phyloP scores from a whole-genome alignment of 2,888 invertebrate genomes.

The Sesamia inferens region DNA sequence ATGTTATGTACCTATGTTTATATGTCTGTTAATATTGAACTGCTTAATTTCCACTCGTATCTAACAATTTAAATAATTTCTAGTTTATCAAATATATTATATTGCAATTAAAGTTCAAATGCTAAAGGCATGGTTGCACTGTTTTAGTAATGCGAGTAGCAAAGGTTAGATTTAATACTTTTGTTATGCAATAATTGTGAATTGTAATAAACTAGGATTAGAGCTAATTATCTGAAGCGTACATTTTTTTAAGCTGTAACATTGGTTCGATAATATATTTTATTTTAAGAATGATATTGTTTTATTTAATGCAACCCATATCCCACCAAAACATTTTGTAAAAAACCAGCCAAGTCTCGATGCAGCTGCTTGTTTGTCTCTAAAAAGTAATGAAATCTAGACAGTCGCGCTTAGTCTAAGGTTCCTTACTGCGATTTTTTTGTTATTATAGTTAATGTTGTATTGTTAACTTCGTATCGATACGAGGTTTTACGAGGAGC shows the following conservation, averaged over 20 bases:
- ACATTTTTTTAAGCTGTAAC: conserved; percentile 79
- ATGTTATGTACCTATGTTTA: background rate
- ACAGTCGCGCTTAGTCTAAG: no score
- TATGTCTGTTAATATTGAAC: conserved; percentile 6
- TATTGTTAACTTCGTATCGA: no score
- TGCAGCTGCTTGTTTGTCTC: no score
- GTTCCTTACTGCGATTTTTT: no score
- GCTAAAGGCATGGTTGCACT: conserved; percentile 41
- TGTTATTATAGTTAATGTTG: no score
- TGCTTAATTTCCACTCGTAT: conserved; percentile 2
- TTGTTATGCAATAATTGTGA: conserved; percentile 55
- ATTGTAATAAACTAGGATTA: conserved; percentile 56
- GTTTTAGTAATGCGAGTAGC: conserved; percentile 35
- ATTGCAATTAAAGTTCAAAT: conserved; percentile 45
- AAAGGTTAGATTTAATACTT: conserved; percentile 41
- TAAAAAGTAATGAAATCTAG: no score
- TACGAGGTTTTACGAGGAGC: no score
- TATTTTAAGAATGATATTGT: conserved; percentile 76
- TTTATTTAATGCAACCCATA: conserved; percentile 60
- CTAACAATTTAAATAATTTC: conserved; percentile 7
- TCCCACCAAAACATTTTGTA: no score
- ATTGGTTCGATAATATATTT: conserved; percentile 81
- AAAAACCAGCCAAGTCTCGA: no score
- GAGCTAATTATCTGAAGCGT: conserved; percentile 67
- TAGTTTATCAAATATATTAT: conserved; percentile 19